Base-by-base conservation (phyloP, 1,140 invertebrate species). In the Zaprionus ghesquierei region DNA sequence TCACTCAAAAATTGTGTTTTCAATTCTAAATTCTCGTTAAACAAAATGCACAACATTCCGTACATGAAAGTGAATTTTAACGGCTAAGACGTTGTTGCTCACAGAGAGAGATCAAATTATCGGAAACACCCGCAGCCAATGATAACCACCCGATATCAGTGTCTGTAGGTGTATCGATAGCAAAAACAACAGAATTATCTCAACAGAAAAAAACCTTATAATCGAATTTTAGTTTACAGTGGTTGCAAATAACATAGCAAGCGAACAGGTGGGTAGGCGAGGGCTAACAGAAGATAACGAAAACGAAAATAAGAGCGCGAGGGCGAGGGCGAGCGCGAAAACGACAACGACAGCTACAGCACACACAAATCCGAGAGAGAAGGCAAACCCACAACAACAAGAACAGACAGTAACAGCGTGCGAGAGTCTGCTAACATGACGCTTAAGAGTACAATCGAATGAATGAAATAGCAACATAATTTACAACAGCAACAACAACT, bases 11-110 rank as follows among this genome's bases (percentile, higher is more conserved):
- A 35, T 46, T 54, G 41, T 46, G 23, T 35, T 35, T 54, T 54
- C 27, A 15, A 27, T 44, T 58, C 73, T 18, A 76, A 76, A 76
- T 76, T 68, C 13, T 23, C 53, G 56, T 53, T 62, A 1, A 68
- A 73, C 69, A 76, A 73, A 68, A 73, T 73, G 69, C 49, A 38
- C 33, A 73, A 62, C 51, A n/a, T 9, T 46, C 41, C 53, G 5
- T 22, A 35, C 33, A 38, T 41, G 41, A 31, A 70, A 25, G 53
- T 25, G 41, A 63, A 54, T 51, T 54, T 29, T 15, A 53, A 63
- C 25, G 25, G 49, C 22, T 22, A 49, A 63, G n/a, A n/a, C n/a
- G n/a, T n/a, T n/a, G n/a, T n/a, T n/a, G n/a, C n/a, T n/a, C n/a
- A n/a, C n/a, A 38, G 10, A 38, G 20, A 46, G 8, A 10, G 18